Evolutionary conservation across 2,888 invertebrate genomes (phyloP), one percentile per base, ranked within the genome.

Genomic region (Listrodromus nycthemerus): DNA sequence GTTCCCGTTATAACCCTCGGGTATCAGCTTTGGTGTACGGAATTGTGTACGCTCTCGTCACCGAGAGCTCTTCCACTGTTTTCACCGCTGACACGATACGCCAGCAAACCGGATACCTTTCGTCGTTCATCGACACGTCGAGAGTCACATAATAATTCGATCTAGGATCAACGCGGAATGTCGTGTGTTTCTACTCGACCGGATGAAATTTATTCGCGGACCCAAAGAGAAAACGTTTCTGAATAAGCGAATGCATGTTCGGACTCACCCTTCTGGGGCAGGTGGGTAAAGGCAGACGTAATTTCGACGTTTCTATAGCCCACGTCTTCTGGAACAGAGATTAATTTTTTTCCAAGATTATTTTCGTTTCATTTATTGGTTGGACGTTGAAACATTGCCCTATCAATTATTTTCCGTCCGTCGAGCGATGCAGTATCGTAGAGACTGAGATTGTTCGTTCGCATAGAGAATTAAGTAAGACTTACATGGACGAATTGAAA

Each of bases 291-390:
- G 87, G 93, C 93, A 86, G 94, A 93, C 90, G 92, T 92, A 89
- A 94, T 94, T 90, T 94, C 94, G 89, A 94, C 94, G 89, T 92
- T 94, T 89, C 94, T 93, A 89, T 93, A 94, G 89, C 93, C 93
- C 92, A 94, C 93, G 93, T 94, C 94, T 93, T 94, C 94, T 94
- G 93, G 89, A 94, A 94, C 92, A 93, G 89, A 92, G 48, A 27
- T 76, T n/a, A 66, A 24, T 10, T 21, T 55, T 55, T 55, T 55
- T 21, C 24, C 55, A 55, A 55, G 55, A 4, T 55, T 55, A 55
- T 55, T 7, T 55, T 24, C 24, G 10, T 48, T 61, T 50, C 61
- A 52, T 61, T 41, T 77, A n/a, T 67, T 55, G 24, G 24, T 55
- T 21, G 24, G 55, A 10, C 5, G 24, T 55, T 8, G 8, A n/a